These are phyloP conservation scores for Nephrotoma flavescens DNA, from an alignment of 2,888 invertebrate species.

Conservation along the genomic window DNA sequence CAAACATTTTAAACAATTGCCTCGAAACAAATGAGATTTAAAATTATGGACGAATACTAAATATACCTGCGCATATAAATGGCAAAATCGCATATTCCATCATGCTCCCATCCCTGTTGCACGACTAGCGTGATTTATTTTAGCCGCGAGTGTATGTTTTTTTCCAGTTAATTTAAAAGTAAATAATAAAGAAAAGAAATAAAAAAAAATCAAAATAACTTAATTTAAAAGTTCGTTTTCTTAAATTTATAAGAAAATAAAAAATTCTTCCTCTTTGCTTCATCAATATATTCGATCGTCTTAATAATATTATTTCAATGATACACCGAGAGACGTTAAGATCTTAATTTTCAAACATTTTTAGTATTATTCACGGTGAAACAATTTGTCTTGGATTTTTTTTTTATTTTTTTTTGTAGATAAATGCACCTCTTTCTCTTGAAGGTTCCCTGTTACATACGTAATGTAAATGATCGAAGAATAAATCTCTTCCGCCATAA, in stretches of 20 bases:
- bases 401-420: not conserved
- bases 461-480: not conserved
- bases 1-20: not conserved
- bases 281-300: not conserved
- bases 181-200: not conserved
- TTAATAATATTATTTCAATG: not conserved
- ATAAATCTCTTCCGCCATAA: not conserved
- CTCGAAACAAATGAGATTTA: too few species aligned
- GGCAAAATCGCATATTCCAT: not conserved
- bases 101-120: not conserved
- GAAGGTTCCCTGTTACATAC: not conserved
- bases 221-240: not conserved
- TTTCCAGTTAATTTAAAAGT: not conserved
- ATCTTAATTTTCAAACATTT: not conserved
- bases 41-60: not conserved
- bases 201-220: not conserved
- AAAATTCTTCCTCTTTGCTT: not conserved
- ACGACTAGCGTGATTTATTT: not conserved
- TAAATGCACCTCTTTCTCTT: not conserved
- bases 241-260: not conserved
- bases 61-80: not conserved
- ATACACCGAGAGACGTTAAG: not conserved
- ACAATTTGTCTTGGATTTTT: not conserved
- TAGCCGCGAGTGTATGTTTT: not conserved
- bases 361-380: not conserved